Conservation (phyloP, 2,113 vertebrate genomes). For the Gnathonemus longibarbis region DNA sequence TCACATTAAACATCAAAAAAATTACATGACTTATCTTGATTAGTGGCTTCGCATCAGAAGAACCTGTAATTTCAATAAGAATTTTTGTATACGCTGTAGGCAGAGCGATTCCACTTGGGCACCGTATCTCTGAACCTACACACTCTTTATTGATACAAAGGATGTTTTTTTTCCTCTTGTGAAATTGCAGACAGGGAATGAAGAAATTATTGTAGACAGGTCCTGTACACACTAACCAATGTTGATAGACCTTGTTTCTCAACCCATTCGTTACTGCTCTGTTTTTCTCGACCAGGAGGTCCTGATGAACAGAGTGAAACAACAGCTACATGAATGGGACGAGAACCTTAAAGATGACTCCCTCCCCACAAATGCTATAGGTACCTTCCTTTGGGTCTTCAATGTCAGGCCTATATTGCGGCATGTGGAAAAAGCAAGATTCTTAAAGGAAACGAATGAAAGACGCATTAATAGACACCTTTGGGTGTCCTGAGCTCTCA, state of each 20-base stretch:
- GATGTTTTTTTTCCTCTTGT: neutral
- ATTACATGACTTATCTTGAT: neutral
- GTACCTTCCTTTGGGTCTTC: conserved; percentile 47
- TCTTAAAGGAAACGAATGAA: neutral
- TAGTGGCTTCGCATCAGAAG: neutral
- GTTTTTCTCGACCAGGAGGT: conserved; percentile 74
- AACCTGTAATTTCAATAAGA: neutral
- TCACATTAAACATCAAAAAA: neutral
- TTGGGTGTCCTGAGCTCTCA: neutral
- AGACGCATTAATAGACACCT: neutral
- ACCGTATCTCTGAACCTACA: neutral
- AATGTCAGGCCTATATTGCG: neutral
- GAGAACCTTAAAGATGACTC: conserved; percentile 96
- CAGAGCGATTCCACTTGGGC: neutral
- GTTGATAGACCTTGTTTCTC: neutral
- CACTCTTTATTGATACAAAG: neutral
- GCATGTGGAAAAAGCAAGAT: neutral
- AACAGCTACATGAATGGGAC: conserved; percentile 92
- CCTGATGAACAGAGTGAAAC: conserved; percentile 93
- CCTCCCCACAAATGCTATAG: conserved; percentile 86
- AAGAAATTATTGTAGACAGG: neutral
- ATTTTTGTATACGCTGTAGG: neutral
- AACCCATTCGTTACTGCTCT: conserved; percentile 15
- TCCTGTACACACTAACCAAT: neutral
- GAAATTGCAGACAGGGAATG: neutral